Evolutionary conservation across 2,888 invertebrate genomes (phyloP), one percentile per base, ranked within the genome.

Genomic region (Nipponacmea schrenckii): DNA sequence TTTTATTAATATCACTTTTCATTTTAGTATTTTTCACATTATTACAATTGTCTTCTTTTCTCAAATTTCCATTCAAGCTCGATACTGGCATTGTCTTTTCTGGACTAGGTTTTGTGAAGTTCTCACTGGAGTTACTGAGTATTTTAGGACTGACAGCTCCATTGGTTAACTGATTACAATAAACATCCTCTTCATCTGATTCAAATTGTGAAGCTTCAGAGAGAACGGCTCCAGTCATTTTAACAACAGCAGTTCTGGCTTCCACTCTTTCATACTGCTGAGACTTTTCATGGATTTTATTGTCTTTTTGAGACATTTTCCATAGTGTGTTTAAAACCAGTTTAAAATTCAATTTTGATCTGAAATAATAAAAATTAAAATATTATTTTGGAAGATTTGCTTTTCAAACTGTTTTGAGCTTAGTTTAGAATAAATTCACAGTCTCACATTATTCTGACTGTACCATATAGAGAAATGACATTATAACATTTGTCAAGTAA

Each of bases 201-300:
- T 75, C 76, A 2, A 74, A 74, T 5, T 68, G 68, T 26, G 73
- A 72, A 45, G 71, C 69, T 67, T 70, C 73, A 64, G 76, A 74
- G 3, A 76, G 71, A 10, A 67, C 73, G 24, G 62, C 64, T 27
- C 76, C 76, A 20, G 72, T 72, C 74, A 79, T 77, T 67, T 74
- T 78, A 3, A 78, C 79, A 5, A 77, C 75, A 17, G 78, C 79
- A 1, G 78, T 77, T 20, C 73, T 48, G 0, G 79, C 73, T n/a
- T 79, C 78, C n/a, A 76, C 74, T 5, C 75, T 39, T 39, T 39
- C 39, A 39, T 39, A 39, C 8, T 39, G 39, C 39, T 39, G 39
- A 39, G 39, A 39, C 1, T 5, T 39, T 39, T 10, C 39, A 39
- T 10, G 1, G 7, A 10, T 39, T 39, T 39, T 39, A 10, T 39